Percentiles rank a stretch among this genome's conserved stretches.
Evolutionary conservation across 2,797 vertebrate species (phyloP).

Genomic region (Bucorvus abyssinicus): DNA sequence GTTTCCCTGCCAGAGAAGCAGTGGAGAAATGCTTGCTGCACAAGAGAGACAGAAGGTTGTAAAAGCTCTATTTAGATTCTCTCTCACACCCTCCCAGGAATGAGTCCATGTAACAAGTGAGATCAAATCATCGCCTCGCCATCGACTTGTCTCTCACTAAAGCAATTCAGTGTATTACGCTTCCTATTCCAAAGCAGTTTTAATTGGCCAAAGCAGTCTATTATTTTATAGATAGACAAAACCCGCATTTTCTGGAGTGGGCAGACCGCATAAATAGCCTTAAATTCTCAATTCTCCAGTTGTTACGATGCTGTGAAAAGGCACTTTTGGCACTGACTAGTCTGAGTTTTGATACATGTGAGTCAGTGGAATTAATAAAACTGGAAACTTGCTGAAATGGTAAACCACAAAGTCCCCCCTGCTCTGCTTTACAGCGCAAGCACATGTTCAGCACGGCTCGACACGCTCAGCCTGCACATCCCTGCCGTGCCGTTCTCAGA

Average conservation of each 20-base stretch:
- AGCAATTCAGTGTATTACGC: background rate
- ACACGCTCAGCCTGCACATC: background rate
- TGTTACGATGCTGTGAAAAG: background rate
- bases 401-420: background rate
- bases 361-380: background rate
- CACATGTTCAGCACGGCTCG: background rate
- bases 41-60: background rate
- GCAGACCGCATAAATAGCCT: background rate
- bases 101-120: background rate
- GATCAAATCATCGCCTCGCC: background rate
- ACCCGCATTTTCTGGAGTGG: background rate
- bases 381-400: background rate
- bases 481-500: background rate
- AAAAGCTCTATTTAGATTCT: background rate
- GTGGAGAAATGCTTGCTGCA: background rate
- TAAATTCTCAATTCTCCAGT: background rate
- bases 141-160: background rate
- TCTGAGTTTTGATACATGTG: background rate
- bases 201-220: background rate
- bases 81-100: background rate
- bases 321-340: background rate
- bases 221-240: background rate
- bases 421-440: background rate
- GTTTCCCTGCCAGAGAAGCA: background rate
- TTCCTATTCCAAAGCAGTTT: background rate